Evolutionary conservation across 2,888 invertebrate species (phyloP), one percentile per base, ranked within the genome.

Genomic region (Erpobdella octoculata): DNA sequence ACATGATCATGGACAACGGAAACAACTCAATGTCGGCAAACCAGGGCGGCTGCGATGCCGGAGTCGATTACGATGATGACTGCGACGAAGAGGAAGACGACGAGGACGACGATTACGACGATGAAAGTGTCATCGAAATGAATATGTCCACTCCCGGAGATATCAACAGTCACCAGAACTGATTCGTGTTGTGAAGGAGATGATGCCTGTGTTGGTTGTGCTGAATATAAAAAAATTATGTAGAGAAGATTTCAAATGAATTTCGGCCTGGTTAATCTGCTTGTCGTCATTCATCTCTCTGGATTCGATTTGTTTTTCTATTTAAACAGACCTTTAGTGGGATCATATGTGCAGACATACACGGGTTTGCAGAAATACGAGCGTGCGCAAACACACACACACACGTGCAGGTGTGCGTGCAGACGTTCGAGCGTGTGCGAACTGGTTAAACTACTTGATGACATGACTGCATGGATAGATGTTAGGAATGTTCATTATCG

Each of bases 51-150:
- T 35, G 46, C 31, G 48, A 46, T 31, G 31, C 31, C 15, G 65
- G 36, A 65, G 21, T 65, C 33, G 41, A 38, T 12, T 28, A 68
- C 18, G 68, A 68, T 31, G 68, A 68, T 18, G 41, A 46, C n/a
- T 46, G 48, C n/a, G 68, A 68, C n/a, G 68, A 68, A 6, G 68
- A 68, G 12, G 68, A 68, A 1, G 68, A 68, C 31, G 68, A 68
- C 21, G 68, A 68, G 15, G 46, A 68, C 15, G 41, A 68, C 5
- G 68, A 68, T 33, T 21, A 68, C 28, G 68, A 68, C 25, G 68
- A 68, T 25, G 68, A 68, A 28, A 48, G 48, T 12, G 68, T 38
- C 35, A 68, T 38, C 28, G 68, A 68, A 38, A 28, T 46, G 31
- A 48, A 68, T 28, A 15, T 36, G 25, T 15, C 31, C 12, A 33